Percentiles rank a stretch among this genome's conserved stretches.
phyloP scores from a whole-genome alignment of 2,113 vertebrate species.

The Nipponia nippon region DNA sequence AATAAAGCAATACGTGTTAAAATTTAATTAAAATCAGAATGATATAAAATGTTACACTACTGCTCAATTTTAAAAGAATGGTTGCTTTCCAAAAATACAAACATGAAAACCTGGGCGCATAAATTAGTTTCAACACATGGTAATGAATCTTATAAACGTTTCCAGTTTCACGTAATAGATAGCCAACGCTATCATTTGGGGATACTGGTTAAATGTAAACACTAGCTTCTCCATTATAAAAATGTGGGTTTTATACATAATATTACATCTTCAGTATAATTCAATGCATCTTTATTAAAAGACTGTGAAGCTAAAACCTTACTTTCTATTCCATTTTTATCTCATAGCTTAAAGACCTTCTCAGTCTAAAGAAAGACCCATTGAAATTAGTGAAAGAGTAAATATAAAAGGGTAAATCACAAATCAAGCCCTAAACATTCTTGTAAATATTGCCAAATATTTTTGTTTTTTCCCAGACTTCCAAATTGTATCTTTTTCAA shows the following conservation, averaged over 20 bases:
- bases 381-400: not conserved
- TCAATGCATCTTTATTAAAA: not conserved
- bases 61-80: not conserved
- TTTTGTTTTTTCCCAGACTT: not conserved
- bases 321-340: not conserved
- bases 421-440: accelerated
- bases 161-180: not conserved
- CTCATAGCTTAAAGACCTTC: not conserved
- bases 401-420: not conserved
- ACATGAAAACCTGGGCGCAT: not conserved
- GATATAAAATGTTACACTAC: not conserved
- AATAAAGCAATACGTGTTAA: not conserved
- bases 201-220: not conserved
- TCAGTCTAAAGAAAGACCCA: not conserved
- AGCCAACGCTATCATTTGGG: not conserved
- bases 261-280: not conserved
- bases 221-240: not conserved
- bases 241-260: not conserved
- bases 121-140: not conserved
- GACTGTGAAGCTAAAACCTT: not conserved
- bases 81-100: not conserved
- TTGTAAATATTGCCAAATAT: not conserved
- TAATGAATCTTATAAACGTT: not conserved
- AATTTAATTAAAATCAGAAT: not conserved
- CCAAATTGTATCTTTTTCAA: not conserved